Evolutionary conservation across 2,888 invertebrate species (phyloP).

Genomic region (Choristoneura rosaceana): DNA sequence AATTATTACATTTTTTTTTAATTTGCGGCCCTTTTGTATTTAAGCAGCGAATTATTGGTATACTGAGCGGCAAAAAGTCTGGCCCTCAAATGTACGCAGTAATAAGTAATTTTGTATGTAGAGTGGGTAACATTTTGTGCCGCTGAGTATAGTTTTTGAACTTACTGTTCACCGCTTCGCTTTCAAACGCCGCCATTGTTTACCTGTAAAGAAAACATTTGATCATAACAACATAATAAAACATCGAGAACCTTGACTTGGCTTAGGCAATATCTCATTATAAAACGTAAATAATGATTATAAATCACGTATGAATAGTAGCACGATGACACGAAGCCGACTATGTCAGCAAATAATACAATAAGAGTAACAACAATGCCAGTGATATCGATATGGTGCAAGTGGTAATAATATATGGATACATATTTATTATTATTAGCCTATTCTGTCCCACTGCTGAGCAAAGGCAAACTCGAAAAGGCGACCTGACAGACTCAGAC

Average conservation of each 20-base stretch:
- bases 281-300: slow-evolving; percentile 8
- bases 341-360: slow-evolving; percentile 5
- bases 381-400: neutral
- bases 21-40: too few relatives aligned
- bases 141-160: too few relatives aligned
- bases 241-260: neutral
- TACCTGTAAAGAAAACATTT: slow-evolving; percentile 10
- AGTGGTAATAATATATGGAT: neutral
- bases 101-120: too few relatives aligned
- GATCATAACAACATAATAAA: neutral
- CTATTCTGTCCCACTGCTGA: too few relatives aligned
- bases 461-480: too few relatives aligned
- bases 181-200: neutral
- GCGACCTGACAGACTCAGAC: too few relatives aligned
- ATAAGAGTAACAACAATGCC: slow-evolving; percentile 1
- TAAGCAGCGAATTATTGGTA: too few relatives aligned
- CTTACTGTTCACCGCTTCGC: neutral
- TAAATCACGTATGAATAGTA: slow-evolving; percentile 9
- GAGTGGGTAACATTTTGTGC: too few relatives aligned
- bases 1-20: too few relatives aligned
- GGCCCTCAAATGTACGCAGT: too few relatives aligned
- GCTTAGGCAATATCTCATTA: neutral
- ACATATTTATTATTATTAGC: too few relatives aligned
- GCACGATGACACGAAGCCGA: slow-evolving; percentile 1
- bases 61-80: too few relatives aligned